Conservation (phyloP, 2,113 vertebrate species). For the Noctilio leporinus region DNA sequence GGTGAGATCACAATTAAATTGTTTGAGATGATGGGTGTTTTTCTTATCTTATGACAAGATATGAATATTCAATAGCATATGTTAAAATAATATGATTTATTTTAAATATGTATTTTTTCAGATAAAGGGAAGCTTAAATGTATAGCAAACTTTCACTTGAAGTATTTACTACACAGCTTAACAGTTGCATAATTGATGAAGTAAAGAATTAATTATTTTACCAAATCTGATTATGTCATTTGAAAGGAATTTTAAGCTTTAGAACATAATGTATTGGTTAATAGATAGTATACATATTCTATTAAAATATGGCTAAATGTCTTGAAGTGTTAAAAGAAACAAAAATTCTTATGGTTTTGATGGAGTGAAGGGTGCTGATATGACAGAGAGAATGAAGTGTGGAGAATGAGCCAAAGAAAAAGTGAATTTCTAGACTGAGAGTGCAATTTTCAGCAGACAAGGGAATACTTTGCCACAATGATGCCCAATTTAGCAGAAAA, state of each 20-base stretch:
- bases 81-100: background rate
- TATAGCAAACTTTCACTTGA: background rate
- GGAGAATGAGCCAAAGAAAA: background rate
- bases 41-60: background rate
- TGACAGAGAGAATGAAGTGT: background rate
- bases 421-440: background rate
- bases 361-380: background rate
- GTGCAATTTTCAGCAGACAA: background rate
- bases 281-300: background rate
- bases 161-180: background rate
- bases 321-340: conserved; percentile 7
- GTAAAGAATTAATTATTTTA: background rate
- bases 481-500: background rate
- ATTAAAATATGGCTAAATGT: background rate
- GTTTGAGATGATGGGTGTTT: background rate
- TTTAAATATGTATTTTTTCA: background rate
- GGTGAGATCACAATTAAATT: background rate
- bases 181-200: background rate
- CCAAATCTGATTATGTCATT: background rate
- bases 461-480: background rate
- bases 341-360: background rate
- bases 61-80: background rate
- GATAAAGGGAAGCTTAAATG: background rate
- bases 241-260: conserved; percentile 4
- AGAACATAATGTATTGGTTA: background rate